Evolutionary conservation across 2,113 vertebrate genomes (phyloP).

Genomic region (Diglossa brunneiventris): DNA sequence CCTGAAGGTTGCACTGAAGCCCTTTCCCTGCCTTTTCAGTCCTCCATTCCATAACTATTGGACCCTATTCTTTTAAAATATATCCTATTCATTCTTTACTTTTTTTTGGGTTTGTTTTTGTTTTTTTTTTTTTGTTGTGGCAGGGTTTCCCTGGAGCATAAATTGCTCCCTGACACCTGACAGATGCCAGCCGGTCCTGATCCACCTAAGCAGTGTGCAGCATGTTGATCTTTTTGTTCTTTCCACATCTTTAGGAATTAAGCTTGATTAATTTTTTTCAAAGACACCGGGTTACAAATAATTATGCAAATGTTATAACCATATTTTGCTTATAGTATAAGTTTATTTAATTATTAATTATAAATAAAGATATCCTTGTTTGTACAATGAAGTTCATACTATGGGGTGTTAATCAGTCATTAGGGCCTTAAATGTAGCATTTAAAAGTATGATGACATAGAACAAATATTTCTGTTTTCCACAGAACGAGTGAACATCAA

Average conservation of each 20-base stretch:
- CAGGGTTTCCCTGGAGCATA: background rate
- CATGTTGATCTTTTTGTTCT: background rate
- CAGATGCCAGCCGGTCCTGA: background rate
- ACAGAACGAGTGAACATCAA: background rate
- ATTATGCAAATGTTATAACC: background rate
- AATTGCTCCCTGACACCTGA: background rate
- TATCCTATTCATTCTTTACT: background rate
- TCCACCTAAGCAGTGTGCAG: background rate
- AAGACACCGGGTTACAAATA: background rate
- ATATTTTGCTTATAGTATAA: background rate
- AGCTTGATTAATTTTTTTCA: background rate
- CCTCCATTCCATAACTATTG: background rate
- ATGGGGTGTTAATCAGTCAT: background rate
- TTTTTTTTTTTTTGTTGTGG: background rate
- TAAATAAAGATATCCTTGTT: background rate
- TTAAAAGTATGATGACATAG: background rate
- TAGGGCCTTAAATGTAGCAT: background rate
- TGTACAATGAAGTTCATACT: background rate
- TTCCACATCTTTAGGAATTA: background rate
- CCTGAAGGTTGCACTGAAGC: background rate
- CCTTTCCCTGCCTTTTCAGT: background rate
- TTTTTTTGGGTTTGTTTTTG: too few species aligned
- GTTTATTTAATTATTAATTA: too few species aligned
- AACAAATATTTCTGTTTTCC: slow-evolving; percentile 1
- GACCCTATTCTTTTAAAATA: background rate